Conservation (phyloP, 2,888 invertebrate genomes). For the Drosophila basisetae region DNA sequence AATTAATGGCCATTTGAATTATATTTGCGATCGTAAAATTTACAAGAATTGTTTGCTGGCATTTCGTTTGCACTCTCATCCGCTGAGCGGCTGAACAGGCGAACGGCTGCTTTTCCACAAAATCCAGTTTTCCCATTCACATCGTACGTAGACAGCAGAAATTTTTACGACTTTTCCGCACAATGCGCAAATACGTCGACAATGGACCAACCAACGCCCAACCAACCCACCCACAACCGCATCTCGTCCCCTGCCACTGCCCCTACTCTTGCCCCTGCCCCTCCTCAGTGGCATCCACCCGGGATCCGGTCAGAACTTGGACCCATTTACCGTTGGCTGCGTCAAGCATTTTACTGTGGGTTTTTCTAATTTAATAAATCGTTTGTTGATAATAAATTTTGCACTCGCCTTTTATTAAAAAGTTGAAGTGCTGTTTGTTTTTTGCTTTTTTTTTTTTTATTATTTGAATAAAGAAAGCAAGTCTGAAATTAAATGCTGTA, state of each 20-base stretch:
- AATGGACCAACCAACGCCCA: conserved; percentile 61
- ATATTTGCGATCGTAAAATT: conserved; percentile 84
- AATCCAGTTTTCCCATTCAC: conserved; percentile 62
- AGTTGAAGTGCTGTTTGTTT: conserved; percentile 18
- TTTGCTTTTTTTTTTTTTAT: background rate
- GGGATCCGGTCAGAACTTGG: conserved; percentile 34
- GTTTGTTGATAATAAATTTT: conserved; percentile 78
- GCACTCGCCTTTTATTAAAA: conserved; percentile 71
- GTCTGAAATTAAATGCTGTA: background rate
- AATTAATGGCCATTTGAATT: conserved; percentile 84
- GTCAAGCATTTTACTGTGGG: conserved; percentile 63
- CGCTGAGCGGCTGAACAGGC: conserved; percentile 1
- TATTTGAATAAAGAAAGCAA: background rate
- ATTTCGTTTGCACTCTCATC: conserved; percentile 36
- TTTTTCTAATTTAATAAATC: conserved; percentile 75
- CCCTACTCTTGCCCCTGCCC: too few relatives aligned
- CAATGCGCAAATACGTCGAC: conserved; percentile 77
- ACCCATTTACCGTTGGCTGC: conserved; percentile 42
- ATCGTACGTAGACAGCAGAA: conserved; percentile 69
- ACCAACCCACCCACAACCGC: conserved; percentile 38
- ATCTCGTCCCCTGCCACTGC: conserved; percentile 15
- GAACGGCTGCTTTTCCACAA: conserved; percentile 21
- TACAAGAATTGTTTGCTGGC: conserved; percentile 79
- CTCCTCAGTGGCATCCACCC: conserved; percentile 5
- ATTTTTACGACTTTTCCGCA: conserved; percentile 82